Conservation (phyloP, 2,888 invertebrate species). For the Mythimna ferrago region DNA sequence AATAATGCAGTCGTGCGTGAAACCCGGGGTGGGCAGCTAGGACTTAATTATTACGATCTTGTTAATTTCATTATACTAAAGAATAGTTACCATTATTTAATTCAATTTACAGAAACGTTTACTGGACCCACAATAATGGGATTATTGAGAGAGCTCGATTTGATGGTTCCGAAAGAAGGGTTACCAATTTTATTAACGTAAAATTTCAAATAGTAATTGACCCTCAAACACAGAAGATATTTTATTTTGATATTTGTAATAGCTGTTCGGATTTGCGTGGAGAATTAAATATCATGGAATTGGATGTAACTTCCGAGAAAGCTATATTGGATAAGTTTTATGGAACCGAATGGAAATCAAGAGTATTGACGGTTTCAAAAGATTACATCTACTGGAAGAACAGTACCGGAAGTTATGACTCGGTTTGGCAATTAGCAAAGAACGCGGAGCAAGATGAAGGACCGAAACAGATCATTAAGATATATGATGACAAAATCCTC, state of each 20-base stretch:
- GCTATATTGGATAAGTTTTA: neutral
- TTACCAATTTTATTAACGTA: no score
- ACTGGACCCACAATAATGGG: slow-evolving; percentile 95
- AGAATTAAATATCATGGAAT: neutral
- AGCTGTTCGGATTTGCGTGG: neutral
- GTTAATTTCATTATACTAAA: no score
- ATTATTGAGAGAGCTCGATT: slow-evolving; percentile 94
- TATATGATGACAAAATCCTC: slow-evolving; percentile 71
- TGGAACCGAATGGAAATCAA: slow-evolving; percentile 83
- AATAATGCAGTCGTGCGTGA: no score
- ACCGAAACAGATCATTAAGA: neutral
- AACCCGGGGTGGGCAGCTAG: no score
- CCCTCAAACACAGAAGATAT: slow-evolving; percentile 92
- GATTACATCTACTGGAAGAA: slow-evolving; percentile 96
- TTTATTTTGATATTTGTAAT: slow-evolving; percentile 92
- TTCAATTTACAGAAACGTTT: slow-evolving; percentile 91
- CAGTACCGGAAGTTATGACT: slow-evolving; percentile 18
- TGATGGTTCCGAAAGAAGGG: slow-evolving; percentile 88
- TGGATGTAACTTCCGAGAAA: neutral
- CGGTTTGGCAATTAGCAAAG: slow-evolving; percentile 1
- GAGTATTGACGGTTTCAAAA: slow-evolving; percentile 93
- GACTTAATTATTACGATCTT: no score
- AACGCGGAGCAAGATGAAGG: accelerated
- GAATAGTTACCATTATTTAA: neutral
- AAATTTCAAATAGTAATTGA: no score